Evolutionary conservation across 2,113 vertebrate genomes (phyloP), one percentile per base, ranked within the genome.

Genomic region (Dipodomys spectabilis): DNA sequence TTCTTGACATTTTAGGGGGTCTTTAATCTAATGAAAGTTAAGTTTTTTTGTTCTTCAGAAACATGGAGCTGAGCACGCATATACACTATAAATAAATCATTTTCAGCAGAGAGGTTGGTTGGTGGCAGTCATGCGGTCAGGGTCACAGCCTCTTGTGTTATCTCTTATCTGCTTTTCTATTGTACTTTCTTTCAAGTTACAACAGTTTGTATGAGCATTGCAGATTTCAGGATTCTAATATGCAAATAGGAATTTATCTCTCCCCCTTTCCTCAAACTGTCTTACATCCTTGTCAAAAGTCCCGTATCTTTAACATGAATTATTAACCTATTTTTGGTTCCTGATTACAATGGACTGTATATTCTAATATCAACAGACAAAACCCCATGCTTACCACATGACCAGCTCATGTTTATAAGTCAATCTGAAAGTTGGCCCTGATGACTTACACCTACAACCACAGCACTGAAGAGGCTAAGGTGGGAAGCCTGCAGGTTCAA

Each of bases 331-430:
- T 69, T 86, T 72, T 15, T 18, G 5, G 0, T 45, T 72, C 30
- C 25, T 62, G 74, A 78, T 11, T 35, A 5, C 3, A 60, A 6
- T 79, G 67, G 65, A 60, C 71, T 39, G 8, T 15, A 1, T 84
- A 79, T 78, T 80, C 64, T 11, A 90, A 16, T 64, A 77, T 89
- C 72, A 80, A 16, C 22, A 82, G 86, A 65, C 22, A 92, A 95
- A 87, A 90, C 28, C 12, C 11, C 49, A 79, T 23, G 80, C 5
- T 16, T 49, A 81, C 25, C 23, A 71, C 5, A 7, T 60, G 49
- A 74, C 20, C 65, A 82, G 7, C 23, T 74, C 60, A 73, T 23
- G 30, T 65, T 64, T 32, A 44, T 16, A 88, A 77, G 7, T 69
- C 77, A 49, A 82, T 81, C 65, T 67, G 23, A 67, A 27, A 67